phyloP scores from a whole-genome alignment of 1,140 invertebrate species.

The Hycleus cichorii region DNA sequence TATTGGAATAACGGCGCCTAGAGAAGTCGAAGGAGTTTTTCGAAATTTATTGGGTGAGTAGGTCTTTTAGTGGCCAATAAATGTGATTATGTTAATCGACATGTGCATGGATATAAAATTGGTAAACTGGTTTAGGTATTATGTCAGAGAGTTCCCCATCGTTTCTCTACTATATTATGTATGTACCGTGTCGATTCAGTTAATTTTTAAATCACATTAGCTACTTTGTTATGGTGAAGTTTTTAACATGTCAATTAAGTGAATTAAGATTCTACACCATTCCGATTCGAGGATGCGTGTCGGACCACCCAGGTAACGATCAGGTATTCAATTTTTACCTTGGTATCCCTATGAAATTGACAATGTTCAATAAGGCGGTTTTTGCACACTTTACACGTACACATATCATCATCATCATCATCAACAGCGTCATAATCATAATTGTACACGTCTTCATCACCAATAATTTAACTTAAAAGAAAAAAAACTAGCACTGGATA shows the following conservation, averaged over 20 bases:
- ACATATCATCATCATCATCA: not conserved
- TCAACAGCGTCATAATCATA: not conserved
- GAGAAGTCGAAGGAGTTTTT: no score
- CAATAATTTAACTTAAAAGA: no score
- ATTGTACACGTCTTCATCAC: no score
- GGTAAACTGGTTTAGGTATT: conserved; percentile 31
- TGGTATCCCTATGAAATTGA: not conserved
- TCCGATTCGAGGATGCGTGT: no score
- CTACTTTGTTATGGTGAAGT: conserved; percentile 11
- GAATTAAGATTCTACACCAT: conserved; percentile 19
- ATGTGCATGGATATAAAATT: conserved; percentile 5
- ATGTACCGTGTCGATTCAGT: conserved; percentile 25
- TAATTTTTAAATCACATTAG: conserved; percentile 19
- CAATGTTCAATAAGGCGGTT: not conserved
- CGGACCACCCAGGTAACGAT: no score
- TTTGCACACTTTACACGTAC: conserved; percentile 5
- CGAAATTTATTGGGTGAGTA: no score
- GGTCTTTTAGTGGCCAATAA: not conserved
- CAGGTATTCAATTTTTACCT: not conserved
- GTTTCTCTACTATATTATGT: conserved; percentile 16
- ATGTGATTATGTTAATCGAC: conserved; percentile 1
- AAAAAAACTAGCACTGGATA: no score
- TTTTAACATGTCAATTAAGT: conserved; percentile 35
- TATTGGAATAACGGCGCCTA: no score
- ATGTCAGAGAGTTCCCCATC: conserved; percentile 19